Evolutionary conservation across 2,797 vertebrate species (phyloP).

Genomic region (Acipenser transmontanus): DNA sequence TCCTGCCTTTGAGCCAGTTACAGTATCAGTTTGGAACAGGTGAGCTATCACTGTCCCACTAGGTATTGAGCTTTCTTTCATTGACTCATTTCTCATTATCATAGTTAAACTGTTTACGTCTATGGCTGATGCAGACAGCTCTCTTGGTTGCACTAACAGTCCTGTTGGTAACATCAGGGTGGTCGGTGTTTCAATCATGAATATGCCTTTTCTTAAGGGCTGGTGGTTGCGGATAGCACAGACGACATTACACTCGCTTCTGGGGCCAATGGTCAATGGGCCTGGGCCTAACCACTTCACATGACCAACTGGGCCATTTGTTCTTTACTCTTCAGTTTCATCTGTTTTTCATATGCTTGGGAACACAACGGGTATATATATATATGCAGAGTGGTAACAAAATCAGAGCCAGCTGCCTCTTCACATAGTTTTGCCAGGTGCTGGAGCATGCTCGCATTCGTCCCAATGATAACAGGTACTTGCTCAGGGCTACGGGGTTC

Average conservation of each 20-base stretch:
- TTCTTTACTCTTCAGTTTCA: background rate
- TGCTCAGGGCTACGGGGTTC: background rate
- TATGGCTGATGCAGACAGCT: background rate
- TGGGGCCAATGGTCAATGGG: background rate
- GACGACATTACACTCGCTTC: background rate
- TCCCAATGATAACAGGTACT: background rate
- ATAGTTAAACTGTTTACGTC: background rate
- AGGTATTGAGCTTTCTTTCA: background rate
- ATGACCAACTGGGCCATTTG: background rate
- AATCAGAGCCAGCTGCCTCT: background rate
- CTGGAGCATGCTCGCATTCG: background rate
- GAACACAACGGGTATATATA: background rate
- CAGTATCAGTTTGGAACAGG: background rate
- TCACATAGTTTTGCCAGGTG: background rate
- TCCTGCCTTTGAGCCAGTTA: background rate
- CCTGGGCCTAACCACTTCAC: background rate
- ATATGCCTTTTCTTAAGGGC: background rate
- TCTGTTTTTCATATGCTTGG: background rate
- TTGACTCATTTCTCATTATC: slow-evolving; percentile 5
- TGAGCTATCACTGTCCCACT: background rate
- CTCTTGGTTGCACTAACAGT: background rate
- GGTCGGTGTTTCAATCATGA: background rate
- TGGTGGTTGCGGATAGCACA: background rate
- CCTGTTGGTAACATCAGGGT: background rate
- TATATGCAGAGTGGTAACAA: too few relatives aligned